These are phyloP conservation scores for Protodeltote pygarga DNA, from an alignment of 2,888 invertebrate species.

Conservation along the genomic window DNA sequence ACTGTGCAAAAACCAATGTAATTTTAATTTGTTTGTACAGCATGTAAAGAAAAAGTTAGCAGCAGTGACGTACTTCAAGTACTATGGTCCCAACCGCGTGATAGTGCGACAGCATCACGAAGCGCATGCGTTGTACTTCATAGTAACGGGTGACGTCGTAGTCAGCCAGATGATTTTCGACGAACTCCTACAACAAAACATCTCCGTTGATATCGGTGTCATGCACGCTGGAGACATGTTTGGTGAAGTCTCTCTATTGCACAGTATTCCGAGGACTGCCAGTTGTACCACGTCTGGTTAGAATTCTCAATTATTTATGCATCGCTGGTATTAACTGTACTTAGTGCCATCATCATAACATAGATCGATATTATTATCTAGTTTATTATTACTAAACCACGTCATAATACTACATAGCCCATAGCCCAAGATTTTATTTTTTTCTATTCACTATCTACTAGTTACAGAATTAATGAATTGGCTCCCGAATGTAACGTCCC, in stretches of 20 bases:
- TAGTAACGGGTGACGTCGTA: conserved; percentile 86
- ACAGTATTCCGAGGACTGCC: conserved; percentile 87
- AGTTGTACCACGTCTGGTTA: conserved; percentile 87
- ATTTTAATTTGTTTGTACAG: conserved; percentile 57
- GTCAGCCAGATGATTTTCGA: conserved; percentile 85
- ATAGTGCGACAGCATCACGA: conserved; percentile 88
- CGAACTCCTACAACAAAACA: conserved; percentile 74
- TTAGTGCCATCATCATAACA: no score
- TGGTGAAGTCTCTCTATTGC: conserved; percentile 89
- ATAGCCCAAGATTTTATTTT: no score
- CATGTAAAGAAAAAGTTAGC: conserved; percentile 88
- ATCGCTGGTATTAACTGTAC: no score
- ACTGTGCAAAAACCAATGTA: no score
- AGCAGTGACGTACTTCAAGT: conserved; percentile 87
- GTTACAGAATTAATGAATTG: no score
- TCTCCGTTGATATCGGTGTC: conserved; percentile 79
- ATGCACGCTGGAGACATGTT: conserved; percentile 88
- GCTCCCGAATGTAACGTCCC: no score
- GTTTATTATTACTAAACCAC: no score
- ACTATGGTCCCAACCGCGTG: conserved; percentile 85
- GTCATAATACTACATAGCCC: no score
- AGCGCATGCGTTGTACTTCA: conserved; percentile 88
- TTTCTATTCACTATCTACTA: no score
- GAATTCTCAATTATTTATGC: conserved; percentile 35
- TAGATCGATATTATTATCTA: no score